These are phyloP conservation scores for Anas bahamensis DNA, from an alignment of 2,797 vertebrate genomes.

Conservation along the genomic window DNA sequence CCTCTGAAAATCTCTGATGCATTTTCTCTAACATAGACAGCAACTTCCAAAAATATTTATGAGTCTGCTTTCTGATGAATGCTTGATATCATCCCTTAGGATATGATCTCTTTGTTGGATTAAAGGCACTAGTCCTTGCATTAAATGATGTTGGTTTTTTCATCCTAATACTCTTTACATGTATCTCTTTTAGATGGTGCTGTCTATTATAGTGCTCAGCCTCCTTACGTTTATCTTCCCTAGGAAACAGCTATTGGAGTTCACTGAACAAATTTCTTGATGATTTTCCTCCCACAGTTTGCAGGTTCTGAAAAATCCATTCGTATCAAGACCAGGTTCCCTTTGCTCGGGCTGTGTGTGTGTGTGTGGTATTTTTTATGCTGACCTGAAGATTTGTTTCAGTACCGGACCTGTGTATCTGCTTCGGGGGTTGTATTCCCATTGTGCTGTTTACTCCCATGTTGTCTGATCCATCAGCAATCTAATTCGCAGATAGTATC, in stretches of 20 bases:
- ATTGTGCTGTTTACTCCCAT: slow-evolving; percentile 2
- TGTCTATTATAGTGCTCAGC: background rate
- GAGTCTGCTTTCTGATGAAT: slow-evolving; percentile 39
- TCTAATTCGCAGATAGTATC: slow-evolving; percentile 10
- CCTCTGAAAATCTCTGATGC: slow-evolving; percentile 33
- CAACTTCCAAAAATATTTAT: slow-evolving; percentile 55
- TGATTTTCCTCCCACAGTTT: slow-evolving; percentile 38
- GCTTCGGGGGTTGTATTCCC: background rate
- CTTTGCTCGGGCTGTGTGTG: background rate
- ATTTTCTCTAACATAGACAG: slow-evolving; percentile 35
- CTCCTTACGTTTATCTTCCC: slow-evolving; percentile 49
- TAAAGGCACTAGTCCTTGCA: slow-evolving; percentile 42
- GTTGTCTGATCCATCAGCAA: slow-evolving; percentile 7
- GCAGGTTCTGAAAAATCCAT: slow-evolving; percentile 55
- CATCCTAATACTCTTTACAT: slow-evolving; percentile 37
- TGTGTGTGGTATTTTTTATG: slow-evolving; percentile 7
- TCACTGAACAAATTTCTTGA: slow-evolving; percentile 37
- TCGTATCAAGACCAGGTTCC: slow-evolving; percentile 29
- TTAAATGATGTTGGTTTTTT: slow-evolving; percentile 47
- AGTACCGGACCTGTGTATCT: background rate
- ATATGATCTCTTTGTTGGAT: slow-evolving; percentile 67
- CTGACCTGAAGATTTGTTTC: slow-evolving; percentile 42
- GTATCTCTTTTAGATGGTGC: slow-evolving; percentile 32
- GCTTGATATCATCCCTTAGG: slow-evolving; percentile 54
- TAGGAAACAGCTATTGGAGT: slow-evolving; percentile 18